Evolutionary conservation across 2,888 invertebrate genomes (phyloP).

Genomic region (Sarcophaga rosellei): DNA sequence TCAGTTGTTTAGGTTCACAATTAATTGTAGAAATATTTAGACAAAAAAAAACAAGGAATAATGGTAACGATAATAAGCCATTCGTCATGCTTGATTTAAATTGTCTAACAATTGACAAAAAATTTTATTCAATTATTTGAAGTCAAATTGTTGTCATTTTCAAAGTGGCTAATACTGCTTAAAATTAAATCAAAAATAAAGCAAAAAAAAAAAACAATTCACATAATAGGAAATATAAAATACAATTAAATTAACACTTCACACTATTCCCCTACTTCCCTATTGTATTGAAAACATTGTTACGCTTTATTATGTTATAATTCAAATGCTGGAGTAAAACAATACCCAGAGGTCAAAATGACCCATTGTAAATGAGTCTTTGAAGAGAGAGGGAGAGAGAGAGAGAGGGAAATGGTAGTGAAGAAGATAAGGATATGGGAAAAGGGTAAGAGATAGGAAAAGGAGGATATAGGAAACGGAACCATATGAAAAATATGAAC

Average conservation of each 20-base stretch:
- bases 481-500: no score
- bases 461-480: no score
- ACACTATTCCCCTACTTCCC: not conserved
- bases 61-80: conserved; percentile 18
- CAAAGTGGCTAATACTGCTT: conserved; percentile 45
- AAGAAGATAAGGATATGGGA: no score
- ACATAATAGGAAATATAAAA: not conserved
- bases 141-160: not conserved
- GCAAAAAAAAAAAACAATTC: not conserved
- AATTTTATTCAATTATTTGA: conserved; percentile 2
- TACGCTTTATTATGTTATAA: no score
- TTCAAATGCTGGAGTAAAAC: no score
- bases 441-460: no score
- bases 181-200: not conserved
- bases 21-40: conserved; percentile 1
- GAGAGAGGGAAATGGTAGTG: no score
- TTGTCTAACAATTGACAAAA: conserved; percentile 37
- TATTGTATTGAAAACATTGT: no score
- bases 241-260: not conserved
- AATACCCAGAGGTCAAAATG: no score
- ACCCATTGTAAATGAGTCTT: no score
- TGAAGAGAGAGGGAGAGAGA: no score
- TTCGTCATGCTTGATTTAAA: conserved; percentile 36
- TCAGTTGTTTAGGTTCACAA: conserved; percentile 12
- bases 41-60: not conserved